Percentiles rank a stretch among this genome's conserved stretches.
Evolutionary conservation across 2,113 vertebrate genomes (phyloP).

Genomic region (Sphaerodactylus townsendi): DNA sequence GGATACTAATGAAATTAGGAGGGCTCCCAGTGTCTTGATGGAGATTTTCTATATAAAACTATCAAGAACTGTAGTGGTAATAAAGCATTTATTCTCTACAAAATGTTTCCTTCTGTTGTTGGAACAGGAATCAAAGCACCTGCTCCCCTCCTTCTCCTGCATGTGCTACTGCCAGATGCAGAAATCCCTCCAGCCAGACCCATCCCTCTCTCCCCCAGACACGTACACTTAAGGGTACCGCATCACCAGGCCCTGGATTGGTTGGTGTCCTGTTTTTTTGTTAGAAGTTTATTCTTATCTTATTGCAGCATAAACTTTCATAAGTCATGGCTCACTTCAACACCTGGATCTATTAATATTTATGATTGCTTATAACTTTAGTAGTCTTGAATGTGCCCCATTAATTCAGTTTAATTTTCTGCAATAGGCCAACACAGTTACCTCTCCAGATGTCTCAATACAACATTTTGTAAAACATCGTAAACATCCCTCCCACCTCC

Average conservation of each 20-base stretch:
- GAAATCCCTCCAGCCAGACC: not conserved
- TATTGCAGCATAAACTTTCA: too few species aligned
- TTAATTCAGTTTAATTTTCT: too few species aligned
- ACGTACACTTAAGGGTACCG: not conserved
- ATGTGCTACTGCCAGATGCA: not conserved
- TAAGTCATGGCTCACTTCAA: too few species aligned
- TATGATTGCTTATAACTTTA: too few species aligned
- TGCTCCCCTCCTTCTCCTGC: too few species aligned
- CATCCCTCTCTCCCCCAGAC: not conserved
- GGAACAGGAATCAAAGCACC: not conserved
- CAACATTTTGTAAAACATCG: too few species aligned
- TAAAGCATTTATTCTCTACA: not conserved
- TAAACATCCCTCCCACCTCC: too few species aligned
- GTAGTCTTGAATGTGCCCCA: too few species aligned
- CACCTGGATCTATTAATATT: too few species aligned
- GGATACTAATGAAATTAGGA: not conserved
- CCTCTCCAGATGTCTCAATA: too few species aligned
- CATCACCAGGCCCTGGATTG: not conserved
- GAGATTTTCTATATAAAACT: not conserved
- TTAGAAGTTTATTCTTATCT: too few species aligned
- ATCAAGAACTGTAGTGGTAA: constrained; percentile 11
- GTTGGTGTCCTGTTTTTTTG: not conserved
- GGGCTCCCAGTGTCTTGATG: not conserved
- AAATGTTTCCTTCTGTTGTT: not conserved
- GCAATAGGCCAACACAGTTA: too few species aligned